These are phyloP conservation scores for Petrolisthes cinctipes DNA, from an alignment of 2,888 invertebrate genomes.

Conservation along the genomic window DNA sequence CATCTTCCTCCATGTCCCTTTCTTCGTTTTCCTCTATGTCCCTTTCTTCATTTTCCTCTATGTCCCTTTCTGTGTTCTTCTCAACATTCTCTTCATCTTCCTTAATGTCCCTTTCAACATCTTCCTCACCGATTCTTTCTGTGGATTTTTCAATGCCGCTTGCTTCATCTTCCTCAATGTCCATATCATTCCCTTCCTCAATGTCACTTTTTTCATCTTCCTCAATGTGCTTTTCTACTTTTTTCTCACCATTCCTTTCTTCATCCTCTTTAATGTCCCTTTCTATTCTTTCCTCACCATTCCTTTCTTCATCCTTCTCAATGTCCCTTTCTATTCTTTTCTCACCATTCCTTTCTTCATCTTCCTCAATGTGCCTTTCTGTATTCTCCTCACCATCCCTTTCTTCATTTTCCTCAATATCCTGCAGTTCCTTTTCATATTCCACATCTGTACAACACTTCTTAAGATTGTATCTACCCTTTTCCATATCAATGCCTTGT, in stretches of 20 bases:
- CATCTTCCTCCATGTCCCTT: no score
- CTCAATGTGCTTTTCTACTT: no score
- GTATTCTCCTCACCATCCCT: background rate
- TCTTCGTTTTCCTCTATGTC: no score
- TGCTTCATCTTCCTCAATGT: background rate
- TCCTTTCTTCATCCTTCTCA: background rate
- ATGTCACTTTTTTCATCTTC: background rate
- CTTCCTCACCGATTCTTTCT: no score
- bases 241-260: background rate
- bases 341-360: background rate
- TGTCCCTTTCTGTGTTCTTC: background rate
- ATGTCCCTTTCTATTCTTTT: background rate
- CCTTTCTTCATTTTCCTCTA: no score
- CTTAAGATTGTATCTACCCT: background rate
- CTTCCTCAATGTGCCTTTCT: background rate
- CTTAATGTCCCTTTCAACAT: background rate
- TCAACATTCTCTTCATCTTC: background rate
- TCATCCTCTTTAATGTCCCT: background rate
- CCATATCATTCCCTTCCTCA: background rate
- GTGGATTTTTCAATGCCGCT: background rate
- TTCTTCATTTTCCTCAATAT: background rate
- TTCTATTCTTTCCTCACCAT: background rate
- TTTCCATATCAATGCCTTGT: background rate
- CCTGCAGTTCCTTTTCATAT: background rate
- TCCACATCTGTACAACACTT: background rate